These are phyloP conservation scores for Acropora yongei DNA, from an alignment of 64 coral and sea anemone species.

Conservation along the genomic window DNA sequence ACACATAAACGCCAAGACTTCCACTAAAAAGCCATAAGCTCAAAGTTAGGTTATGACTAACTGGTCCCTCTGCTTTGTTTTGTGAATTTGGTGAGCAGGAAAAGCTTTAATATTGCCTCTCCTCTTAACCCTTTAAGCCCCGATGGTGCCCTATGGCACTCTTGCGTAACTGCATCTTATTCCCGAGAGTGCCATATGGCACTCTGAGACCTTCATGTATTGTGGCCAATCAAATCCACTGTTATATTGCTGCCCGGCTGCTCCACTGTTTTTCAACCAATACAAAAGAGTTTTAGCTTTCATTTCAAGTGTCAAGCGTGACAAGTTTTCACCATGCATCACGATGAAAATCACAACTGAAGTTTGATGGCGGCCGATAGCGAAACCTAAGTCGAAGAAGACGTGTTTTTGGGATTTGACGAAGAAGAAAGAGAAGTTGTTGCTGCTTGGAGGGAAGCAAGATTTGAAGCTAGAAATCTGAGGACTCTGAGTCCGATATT, in stretches of 20 bases:
- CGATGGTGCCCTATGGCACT: too few relatives aligned
- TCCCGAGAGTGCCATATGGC: too few relatives aligned
- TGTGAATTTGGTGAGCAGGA: too few relatives aligned
- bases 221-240: slow-evolving; percentile 33
- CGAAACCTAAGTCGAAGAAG: background rate
- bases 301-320: background rate
- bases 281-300: slow-evolving; percentile 10
- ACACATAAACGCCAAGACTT: too few relatives aligned
- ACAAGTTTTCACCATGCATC: background rate
- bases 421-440: background rate
- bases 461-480: background rate
- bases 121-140: too few relatives aligned
- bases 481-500: slow-evolving; percentile 38
- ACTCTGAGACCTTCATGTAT: background rate
- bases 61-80: too few relatives aligned
- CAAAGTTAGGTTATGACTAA: too few relatives aligned
- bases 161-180: too few relatives aligned
- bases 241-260: background rate
- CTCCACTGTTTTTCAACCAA: slow-evolving; percentile 27
- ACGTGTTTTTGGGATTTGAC: background rate
- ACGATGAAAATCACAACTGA: background rate
- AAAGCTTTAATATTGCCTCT: too few relatives aligned
- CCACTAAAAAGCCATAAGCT: too few relatives aligned
- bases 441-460: background rate
- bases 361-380: background rate